phyloP scores from a whole-genome alignment of 2,888 invertebrate genomes.

The Thyatira batis region DNA sequence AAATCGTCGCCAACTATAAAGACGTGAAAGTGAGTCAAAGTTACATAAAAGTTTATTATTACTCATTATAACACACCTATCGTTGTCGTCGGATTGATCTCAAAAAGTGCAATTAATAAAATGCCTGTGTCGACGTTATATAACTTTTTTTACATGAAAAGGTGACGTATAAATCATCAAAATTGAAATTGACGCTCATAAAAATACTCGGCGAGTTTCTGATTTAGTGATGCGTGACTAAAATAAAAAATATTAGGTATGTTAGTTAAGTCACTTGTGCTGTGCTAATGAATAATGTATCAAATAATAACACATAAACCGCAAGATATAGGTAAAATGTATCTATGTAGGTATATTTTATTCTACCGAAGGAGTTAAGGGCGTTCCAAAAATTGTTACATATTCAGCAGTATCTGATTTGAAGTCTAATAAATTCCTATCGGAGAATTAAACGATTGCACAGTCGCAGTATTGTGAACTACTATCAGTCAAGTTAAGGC shows the following conservation, averaged over 20 bases:
- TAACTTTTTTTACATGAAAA: slow-evolving; percentile 16
- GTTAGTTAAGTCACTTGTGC: neutral
- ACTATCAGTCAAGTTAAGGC: neutral
- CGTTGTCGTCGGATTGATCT: slow-evolving; percentile 31
- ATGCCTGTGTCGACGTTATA: slow-evolving; percentile 35
- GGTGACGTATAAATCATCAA: neutral
- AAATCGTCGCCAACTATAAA: slow-evolving; percentile 88
- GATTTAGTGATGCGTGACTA: neutral
- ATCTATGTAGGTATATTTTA: no score
- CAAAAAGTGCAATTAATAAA: slow-evolving; percentile 35
- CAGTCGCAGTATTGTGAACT: neutral
- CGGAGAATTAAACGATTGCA: neutral
- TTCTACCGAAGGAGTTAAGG: neutral
- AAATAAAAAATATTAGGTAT: neutral
- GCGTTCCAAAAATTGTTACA: neutral
- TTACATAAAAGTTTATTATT: slow-evolving; percentile 46
- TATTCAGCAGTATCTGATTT: neutral
- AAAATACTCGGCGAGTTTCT: neutral
- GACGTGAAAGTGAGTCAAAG: slow-evolving; percentile 89
- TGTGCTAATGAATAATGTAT: neutral
- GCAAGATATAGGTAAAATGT: neutral
- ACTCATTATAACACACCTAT: slow-evolving; percentile 37
- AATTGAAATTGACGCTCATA: neutral
- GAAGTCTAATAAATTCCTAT: neutral
- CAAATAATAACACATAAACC: neutral